These are phyloP conservation scores for Andrena trimmerana DNA, from an alignment of 2,888 invertebrate genomes.

Conservation along the genomic window DNA sequence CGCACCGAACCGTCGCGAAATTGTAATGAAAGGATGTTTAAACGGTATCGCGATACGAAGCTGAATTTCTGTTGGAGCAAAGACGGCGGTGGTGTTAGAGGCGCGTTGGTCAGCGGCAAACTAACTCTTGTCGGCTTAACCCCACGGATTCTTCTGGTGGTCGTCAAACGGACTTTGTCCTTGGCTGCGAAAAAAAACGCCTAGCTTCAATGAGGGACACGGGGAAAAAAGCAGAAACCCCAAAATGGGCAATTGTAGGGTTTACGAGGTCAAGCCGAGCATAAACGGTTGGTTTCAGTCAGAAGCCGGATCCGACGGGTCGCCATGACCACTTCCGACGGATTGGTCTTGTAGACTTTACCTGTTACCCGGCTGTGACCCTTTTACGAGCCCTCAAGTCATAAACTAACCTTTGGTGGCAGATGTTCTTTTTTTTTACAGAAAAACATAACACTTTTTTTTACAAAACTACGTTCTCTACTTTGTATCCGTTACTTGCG, in stretches of 20 bases:
- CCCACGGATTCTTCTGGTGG: conserved; percentile 69
- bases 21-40: too few relatives aligned
- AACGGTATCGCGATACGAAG: not conserved
- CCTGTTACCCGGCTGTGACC: conserved; percentile 51
- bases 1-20: conserved; percentile 1
- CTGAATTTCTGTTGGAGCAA: not conserved
- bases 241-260: conserved; percentile 75
- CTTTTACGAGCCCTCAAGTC: conserved; percentile 35
- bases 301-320: conserved; percentile 64
- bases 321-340: conserved; percentile 63
- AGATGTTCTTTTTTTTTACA: not conserved
- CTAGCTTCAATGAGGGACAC: conserved; percentile 55
- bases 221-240: conserved; percentile 74
- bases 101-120: conserved; percentile 75
- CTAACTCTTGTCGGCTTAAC: conserved; percentile 79
- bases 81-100: conserved; percentile 45
- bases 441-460: not conserved
- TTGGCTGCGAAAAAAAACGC: conserved; percentile 67
- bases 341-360: conserved; percentile 41
- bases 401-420: conserved; percentile 32
- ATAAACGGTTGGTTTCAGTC: conserved; percentile 60
- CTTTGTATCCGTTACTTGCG: too few relatives aligned
- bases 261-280: conserved; percentile 64
- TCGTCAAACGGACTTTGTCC: conserved; percentile 76
- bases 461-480: not conserved